phyloP scores from a whole-genome alignment of 2,113 vertebrate species.

The Bos taurus region DNA sequence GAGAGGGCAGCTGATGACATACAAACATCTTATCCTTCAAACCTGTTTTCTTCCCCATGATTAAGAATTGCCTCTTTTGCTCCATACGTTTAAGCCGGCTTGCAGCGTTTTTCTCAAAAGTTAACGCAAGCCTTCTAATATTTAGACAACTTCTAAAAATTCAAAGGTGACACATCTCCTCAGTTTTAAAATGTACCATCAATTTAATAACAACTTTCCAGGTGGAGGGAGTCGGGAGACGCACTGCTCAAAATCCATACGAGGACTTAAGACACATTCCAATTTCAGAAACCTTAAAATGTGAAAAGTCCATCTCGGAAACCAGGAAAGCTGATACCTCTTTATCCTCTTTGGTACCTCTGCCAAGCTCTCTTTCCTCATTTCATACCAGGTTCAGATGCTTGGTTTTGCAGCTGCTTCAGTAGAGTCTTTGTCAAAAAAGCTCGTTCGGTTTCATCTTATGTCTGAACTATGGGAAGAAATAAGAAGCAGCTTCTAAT shows the following conservation, averaged over 20 bases:
- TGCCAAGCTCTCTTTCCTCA: background rate
- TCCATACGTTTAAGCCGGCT: background rate
- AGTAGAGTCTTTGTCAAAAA: background rate
- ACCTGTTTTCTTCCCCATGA: background rate
- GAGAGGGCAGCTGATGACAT: background rate
- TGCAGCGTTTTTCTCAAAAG: background rate
- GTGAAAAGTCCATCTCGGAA: background rate
- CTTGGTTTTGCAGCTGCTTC: background rate
- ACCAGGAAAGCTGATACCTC: background rate
- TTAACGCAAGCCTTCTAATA: background rate
- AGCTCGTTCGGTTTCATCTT: background rate
- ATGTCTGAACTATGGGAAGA: background rate
- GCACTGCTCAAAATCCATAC: background rate
- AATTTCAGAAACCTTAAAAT: background rate
- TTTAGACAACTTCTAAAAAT: background rate
- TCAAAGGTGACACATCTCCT: background rate
- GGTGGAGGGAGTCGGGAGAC: background rate
- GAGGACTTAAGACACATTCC: background rate
- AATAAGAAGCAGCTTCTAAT: conserved; percentile 48
- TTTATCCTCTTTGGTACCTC: background rate
- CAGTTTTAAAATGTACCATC: background rate
- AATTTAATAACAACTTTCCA: conserved; percentile 1
- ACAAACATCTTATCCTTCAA: background rate
- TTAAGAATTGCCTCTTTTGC: background rate
- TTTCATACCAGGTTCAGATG: background rate